A percentile compares a stretch with the other conserved stretches of the same genome.
Evolutionary conservation across 1,140 invertebrate species (phyloP).

Genomic region (Chionoecetes opilio): DNA sequence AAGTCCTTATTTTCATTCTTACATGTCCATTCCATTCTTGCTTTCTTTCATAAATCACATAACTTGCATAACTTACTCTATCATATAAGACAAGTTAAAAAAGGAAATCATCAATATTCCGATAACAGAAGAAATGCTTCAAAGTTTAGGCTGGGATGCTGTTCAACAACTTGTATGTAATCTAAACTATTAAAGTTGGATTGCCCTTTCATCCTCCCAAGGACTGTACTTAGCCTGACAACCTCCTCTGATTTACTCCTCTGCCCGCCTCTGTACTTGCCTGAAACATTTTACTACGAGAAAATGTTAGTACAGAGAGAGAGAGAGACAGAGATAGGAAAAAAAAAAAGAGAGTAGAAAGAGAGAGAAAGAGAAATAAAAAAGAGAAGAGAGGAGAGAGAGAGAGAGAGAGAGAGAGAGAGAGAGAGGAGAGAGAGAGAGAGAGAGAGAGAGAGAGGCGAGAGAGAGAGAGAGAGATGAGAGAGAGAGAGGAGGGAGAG

Average conservation of each 20-base stretch:
- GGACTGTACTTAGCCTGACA: neutral
- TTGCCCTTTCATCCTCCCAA: neutral
- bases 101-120: neutral
- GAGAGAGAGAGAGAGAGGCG: neutral
- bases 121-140: neutral
- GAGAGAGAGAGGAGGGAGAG: neutral
- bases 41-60: too few relatives aligned
- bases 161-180: neutral
- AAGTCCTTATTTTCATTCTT: too few relatives aligned
- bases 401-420: too few relatives aligned
- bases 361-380: neutral
- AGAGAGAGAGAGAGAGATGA: neutral
- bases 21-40: too few relatives aligned
- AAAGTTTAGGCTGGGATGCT: neutral
- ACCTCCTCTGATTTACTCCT: neutral
- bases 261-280: neutral
- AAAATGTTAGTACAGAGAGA: neutral
- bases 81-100: neutral
- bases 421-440: too few relatives aligned
- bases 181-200: neutral
- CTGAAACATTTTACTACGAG: neutral
- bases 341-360: neutral
- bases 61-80: too few relatives aligned
- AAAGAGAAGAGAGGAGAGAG: too few relatives aligned
- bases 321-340: neutral